A percentile compares a stretch with the other conserved stretches of the same genome.
Conservation (phyloP, 2,888 invertebrate genomes). For the Seira musarum region DNA sequence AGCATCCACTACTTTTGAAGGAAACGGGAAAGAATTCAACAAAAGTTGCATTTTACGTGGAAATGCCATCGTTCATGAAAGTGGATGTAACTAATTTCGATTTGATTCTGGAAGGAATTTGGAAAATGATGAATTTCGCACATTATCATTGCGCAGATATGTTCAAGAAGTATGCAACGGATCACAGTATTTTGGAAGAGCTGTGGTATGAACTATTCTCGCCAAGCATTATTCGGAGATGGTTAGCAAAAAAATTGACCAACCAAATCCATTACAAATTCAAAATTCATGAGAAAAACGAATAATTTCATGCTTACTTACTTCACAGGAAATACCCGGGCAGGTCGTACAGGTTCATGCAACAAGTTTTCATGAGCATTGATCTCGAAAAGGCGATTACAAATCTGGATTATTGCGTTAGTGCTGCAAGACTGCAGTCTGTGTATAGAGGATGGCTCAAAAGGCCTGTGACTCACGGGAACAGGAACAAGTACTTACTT, state of each 20-base stretch:
- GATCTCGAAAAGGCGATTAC: slow-evolving; percentile 41
- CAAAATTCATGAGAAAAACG: not conserved
- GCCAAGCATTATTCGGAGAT: slow-evolving; percentile 52
- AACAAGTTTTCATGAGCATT: slow-evolving; percentile 56
- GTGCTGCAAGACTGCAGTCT: slow-evolving; percentile 58
- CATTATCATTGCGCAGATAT: slow-evolving; percentile 64
- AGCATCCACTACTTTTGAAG: too few relatives aligned
- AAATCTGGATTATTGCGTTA: slow-evolving; percentile 60
- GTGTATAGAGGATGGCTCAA: slow-evolving; percentile 59
- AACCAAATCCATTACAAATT: not conserved
- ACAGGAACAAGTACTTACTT: slow-evolving; percentile 23
- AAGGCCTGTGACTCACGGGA: slow-evolving; percentile 48
- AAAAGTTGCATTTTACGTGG: slow-evolving; percentile 37
- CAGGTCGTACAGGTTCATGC: slow-evolving; percentile 44
- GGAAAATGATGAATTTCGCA: slow-evolving; percentile 65
- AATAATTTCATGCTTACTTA: not conserved
- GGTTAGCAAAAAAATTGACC: slow-evolving; percentile 33
- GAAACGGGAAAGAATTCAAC: slow-evolving; percentile 36
- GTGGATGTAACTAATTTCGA: slow-evolving; percentile 59
- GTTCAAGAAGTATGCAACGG: slow-evolving; percentile 49
- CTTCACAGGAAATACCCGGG: slow-evolving; percentile 57
- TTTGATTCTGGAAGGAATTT: slow-evolving; percentile 58
- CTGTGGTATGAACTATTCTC: slow-evolving; percentile 54
- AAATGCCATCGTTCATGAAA: slow-evolving; percentile 59
- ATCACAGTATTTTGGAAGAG: slow-evolving; percentile 55